phyloP scores from a whole-genome alignment of 2,797 vertebrate species.

The Poecilia wingei region DNA sequence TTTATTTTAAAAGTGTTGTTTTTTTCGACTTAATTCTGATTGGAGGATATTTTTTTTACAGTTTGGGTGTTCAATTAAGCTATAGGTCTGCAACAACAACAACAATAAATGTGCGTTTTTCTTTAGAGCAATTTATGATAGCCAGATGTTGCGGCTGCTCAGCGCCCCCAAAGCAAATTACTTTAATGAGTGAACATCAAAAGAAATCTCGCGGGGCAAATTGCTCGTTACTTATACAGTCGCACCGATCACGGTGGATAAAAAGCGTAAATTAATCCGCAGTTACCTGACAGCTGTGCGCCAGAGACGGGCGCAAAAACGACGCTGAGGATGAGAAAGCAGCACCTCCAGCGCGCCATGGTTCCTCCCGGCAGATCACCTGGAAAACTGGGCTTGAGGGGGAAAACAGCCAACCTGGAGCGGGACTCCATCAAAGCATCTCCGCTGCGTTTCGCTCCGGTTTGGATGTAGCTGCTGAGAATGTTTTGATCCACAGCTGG shows the following conservation, averaged over 20 bases:
- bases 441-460: slow-evolving; percentile 23
- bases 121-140: slow-evolving; percentile 20
- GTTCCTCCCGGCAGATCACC: not conserved
- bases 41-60: not conserved
- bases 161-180: slow-evolving; percentile 50
- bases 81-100: not conserved
- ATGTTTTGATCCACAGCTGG: slow-evolving; percentile 35
- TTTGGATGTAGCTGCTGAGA: not conserved
- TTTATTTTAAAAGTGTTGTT: not conserved
- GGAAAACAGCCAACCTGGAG: slow-evolving; percentile 28
- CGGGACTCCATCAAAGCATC: slow-evolving; percentile 69
- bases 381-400: slow-evolving; percentile 7
- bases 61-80: not conserved
- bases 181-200: slow-evolving; percentile 46
- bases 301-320: slow-evolving; percentile 11
- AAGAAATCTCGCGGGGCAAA: slow-evolving; percentile 41
- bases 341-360: slow-evolving; percentile 38
- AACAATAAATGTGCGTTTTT: slow-evolving; percentile 7
- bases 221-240: slow-evolving; percentile 38
- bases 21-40: not conserved
- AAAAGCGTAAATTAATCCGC: not conserved
- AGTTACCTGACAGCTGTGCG: slow-evolving; percentile 68
- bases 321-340: slow-evolving; percentile 16
- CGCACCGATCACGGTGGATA: not conserved
- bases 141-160: slow-evolving; percentile 59